These are phyloP conservation scores for Lepidiolamprologus cunningtoni DNA, from an alignment of 2,113 vertebrate species.

Conservation along the genomic window DNA sequence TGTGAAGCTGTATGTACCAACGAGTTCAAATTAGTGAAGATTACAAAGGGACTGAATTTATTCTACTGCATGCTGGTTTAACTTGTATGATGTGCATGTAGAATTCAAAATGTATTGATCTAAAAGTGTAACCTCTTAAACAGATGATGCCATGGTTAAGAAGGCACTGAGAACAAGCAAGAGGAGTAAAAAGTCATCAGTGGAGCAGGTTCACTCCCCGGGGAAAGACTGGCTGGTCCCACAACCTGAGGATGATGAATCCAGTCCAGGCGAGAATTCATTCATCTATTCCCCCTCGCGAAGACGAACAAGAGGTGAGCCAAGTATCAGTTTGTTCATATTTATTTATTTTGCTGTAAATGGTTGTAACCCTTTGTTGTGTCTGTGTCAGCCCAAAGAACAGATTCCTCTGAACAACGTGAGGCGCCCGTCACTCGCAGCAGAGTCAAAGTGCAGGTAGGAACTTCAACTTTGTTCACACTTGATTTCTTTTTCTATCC, in stretches of 20 bases:
- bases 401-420: background rate
- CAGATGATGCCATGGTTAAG: background rate
- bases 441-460: slow-evolving; percentile 31
- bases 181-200: slow-evolving; percentile 4
- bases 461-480: background rate
- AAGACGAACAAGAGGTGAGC: slow-evolving; percentile 77
- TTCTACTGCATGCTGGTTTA: background rate
- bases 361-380: background rate
- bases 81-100: background rate
- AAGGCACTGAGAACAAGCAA: slow-evolving; percentile 38
- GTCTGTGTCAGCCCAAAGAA: slow-evolving; percentile 32
- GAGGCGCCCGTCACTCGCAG: slow-evolving; percentile 35
- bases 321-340: accelerated
- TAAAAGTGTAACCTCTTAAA: background rate
- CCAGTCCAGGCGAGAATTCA: slow-evolving; percentile 44
- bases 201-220: background rate
- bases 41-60: background rate
- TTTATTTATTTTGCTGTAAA: background rate
- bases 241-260: slow-evolving; percentile 17
- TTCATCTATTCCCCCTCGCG: slow-evolving; percentile 77
- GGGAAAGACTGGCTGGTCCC: background rate
- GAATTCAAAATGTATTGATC: background rate
- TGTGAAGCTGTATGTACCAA: background rate
- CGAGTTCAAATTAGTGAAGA: background rate
- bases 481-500: background rate